Evolutionary conservation across 2,888 invertebrate genomes (phyloP), one percentile per base, ranked within the genome.

Genomic region (Nephrotoma flavescens): DNA sequence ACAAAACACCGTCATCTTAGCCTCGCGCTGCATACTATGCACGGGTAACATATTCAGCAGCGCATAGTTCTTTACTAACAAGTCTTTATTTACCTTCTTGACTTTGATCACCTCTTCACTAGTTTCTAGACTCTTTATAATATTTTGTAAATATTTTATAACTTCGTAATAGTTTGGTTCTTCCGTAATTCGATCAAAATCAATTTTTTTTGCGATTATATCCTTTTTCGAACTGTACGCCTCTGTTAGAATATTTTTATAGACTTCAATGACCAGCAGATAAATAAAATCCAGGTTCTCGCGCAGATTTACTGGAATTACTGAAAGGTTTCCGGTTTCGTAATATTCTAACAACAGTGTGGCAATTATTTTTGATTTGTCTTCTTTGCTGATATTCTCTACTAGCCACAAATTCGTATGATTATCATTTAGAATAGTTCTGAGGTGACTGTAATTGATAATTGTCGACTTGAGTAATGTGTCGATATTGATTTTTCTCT

Each of bases 241-340:
- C 0, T 86, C 86, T 0, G 87, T 88, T 31, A 71, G 71, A 5
- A 90, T 88, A 1, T 89, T 87, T 41, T 89, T 89, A 42, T 90
- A 89, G 12, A 89, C 41, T 15, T 89, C 89, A 12, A 90, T 7
- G 0, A 89, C 44, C 19, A 90, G 87, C 9, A 91, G 87, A 86
- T 91, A 90, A 5, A 91, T 88, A 15, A 89, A 88, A 41, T 90
- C 90, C 1, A 89, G 87, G 87, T 90, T 90, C 3, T 88, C 88
- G 15, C 85, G 6, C n/a, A 88, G 85, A 4, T 87, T 84, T 42
- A 84, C 52, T 4, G 88, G 86, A 42, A 87, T 71, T 15, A n/a
- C n/a, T 19, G n/a, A 44, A 41, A n/a, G 41, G 7, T 42, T 86
- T 6, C 88, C 87, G 6, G 31, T 42, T 71, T 88, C 87, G 0